phyloP scores from a whole-genome alignment of 2,113 vertebrate genomes.

The Hippolais icterina region DNA sequence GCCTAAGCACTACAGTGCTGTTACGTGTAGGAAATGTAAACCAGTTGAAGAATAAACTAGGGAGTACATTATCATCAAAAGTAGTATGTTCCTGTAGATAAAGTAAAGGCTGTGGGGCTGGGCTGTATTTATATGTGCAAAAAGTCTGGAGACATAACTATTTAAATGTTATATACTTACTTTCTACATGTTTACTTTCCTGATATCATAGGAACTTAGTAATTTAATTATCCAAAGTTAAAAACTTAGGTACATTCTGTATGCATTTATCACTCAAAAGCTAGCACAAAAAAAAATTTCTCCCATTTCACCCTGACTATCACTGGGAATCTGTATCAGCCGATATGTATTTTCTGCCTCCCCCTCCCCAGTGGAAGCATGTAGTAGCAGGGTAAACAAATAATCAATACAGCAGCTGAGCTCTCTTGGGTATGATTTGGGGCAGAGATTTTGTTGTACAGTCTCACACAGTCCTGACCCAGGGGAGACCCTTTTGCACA shows the following conservation, averaged over 20 bases:
- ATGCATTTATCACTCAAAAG: background rate
- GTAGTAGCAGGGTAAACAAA: background rate
- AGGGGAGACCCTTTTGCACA: background rate
- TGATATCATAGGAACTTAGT: background rate
- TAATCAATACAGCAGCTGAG: background rate
- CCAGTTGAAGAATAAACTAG: conserved; percentile 18
- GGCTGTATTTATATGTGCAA: background rate
- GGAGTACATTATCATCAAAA: conserved; percentile 12
- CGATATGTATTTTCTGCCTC: background rate
- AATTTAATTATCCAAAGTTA: background rate
- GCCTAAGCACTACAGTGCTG: background rate
- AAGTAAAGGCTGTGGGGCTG: background rate
- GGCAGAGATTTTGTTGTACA: background rate
- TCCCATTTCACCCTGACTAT: background rate
- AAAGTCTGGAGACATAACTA: background rate
- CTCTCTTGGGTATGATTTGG: background rate
- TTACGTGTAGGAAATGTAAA: background rate
- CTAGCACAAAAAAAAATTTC: background rate
- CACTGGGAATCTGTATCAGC: background rate
- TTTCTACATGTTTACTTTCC: background rate
- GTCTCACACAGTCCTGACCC: background rate
- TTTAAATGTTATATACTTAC: background rate
- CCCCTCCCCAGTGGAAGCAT: background rate
- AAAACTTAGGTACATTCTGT: background rate
- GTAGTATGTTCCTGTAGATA: background rate